A percentile compares a stretch with the other conserved stretches of the same genome.
Conservation (phyloP, 2,797 vertebrate species). For the Platalea minor region DNA sequence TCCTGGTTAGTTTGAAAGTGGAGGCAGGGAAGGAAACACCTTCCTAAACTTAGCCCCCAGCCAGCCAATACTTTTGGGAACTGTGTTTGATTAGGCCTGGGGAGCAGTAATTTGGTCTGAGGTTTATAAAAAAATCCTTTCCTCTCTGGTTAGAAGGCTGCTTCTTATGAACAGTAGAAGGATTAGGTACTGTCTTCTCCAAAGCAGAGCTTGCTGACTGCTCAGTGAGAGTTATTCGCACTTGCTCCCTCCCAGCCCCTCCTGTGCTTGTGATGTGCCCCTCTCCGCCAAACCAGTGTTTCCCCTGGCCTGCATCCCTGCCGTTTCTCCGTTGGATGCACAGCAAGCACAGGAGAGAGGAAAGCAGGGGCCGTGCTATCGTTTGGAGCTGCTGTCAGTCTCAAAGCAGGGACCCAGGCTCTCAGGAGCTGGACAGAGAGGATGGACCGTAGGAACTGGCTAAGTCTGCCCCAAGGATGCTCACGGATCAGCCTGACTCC, state of each 20-base stretch:
- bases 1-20: constrained; percentile 23
- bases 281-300: background rate
- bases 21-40: constrained; percentile 44
- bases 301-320: background rate
- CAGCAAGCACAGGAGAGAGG: too few species aligned
- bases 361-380: accelerated
- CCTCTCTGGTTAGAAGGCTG: background rate
- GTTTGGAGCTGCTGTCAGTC: background rate
- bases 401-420: background rate
- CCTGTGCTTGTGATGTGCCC: background rate
- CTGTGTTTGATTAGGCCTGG: background rate
- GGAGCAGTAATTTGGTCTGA: constrained; percentile 13
- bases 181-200: background rate
- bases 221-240: background rate
- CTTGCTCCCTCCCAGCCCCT: background rate
- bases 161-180: background rate
- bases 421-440: background rate
- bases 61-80: constrained; percentile 11
- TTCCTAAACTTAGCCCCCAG: constrained; percentile 12
- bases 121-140: background rate
- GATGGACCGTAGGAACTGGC: accelerated
- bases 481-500: background rate
- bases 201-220: background rate
- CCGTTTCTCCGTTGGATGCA: background rate
- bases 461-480: background rate